phyloP scores from a whole-genome alignment of 2,888 invertebrate species.

The Protonemura montana region DNA sequence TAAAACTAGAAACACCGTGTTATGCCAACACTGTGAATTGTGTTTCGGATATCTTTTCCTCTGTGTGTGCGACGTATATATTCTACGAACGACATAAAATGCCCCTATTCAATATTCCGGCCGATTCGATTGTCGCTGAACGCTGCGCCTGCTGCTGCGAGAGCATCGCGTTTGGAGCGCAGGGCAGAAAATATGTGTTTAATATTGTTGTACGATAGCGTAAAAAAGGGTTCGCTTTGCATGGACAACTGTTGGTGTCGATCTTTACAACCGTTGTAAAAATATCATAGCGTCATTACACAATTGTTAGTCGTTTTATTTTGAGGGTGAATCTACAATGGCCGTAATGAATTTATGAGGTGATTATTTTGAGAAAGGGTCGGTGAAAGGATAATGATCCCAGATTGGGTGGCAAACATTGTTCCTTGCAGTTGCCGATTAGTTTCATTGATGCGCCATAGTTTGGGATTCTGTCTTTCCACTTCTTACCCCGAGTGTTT shows the following conservation, averaged over 20 bases:
- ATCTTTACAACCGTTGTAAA: conserved; percentile 17
- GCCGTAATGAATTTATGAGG: too few species aligned
- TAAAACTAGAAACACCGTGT: conserved; percentile 15
- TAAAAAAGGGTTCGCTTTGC: not conserved
- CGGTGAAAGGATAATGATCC: too few species aligned
- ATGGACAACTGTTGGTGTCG: conserved; percentile 26
- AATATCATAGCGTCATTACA: not conserved
- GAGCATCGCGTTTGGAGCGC: not conserved
- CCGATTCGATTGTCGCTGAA: conserved; percentile 38
- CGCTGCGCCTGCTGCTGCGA: not conserved
- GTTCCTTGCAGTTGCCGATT: too few species aligned
- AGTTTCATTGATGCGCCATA: too few species aligned
- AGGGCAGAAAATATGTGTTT: not conserved
- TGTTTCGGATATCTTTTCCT: conserved; percentile 23
- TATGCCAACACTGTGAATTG: not conserved
- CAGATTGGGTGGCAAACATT: too few species aligned
- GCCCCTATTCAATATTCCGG: conserved; percentile 49
- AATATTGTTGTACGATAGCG: conserved; percentile 10
- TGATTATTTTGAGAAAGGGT: too few species aligned
- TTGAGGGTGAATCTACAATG: too few species aligned
- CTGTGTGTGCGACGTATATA: conserved; percentile 42
- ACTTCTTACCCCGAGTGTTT: too few species aligned
- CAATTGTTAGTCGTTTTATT: not conserved
- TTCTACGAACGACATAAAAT: conserved; percentile 20
- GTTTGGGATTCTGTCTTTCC: too few species aligned